A percentile compares a stretch with the other conserved stretches of the same genome.
Conservation (phyloP, 2,888 invertebrate species). For the Leptodirus hochenwartii region DNA sequence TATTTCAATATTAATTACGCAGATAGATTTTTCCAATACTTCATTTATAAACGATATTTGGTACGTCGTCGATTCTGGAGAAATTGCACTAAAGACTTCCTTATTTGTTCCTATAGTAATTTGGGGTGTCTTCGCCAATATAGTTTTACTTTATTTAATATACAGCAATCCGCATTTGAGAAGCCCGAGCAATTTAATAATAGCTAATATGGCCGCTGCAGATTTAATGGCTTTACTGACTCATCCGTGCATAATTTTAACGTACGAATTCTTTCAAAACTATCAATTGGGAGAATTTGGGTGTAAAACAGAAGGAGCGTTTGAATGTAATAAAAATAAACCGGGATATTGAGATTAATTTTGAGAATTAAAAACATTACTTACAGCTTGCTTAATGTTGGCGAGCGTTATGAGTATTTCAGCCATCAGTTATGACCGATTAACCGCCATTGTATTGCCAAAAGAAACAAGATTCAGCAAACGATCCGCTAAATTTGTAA, state of each 20-base stretch:
- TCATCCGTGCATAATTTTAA: slow-evolving; percentile 60
- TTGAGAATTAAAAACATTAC: slow-evolving; percentile 2
- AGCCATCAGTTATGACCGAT: slow-evolving; percentile 63
- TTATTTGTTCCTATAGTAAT: slow-evolving; percentile 41
- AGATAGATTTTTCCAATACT: no score
- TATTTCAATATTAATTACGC: no score
- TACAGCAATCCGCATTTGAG: slow-evolving; percentile 40
- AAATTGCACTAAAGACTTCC: slow-evolving; percentile 40
- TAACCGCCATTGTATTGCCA: slow-evolving; percentile 62
- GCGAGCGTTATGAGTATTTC: slow-evolving; percentile 62
- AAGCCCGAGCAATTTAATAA: slow-evolving; percentile 51
- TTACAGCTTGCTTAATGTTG: slow-evolving; percentile 32
- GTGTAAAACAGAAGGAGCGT: slow-evolving; percentile 58
- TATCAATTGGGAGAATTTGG: slow-evolving; percentile 54
- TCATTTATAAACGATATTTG: slow-evolving; percentile 48
- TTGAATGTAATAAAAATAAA: slow-evolving; percentile 37
- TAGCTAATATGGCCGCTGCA: slow-evolving; percentile 56
- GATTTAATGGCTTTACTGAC: slow-evolving; percentile 47
- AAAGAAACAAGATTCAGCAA: slow-evolving; percentile 49
- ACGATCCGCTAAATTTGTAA: slow-evolving; percentile 42
- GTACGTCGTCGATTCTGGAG: slow-evolving; percentile 37
- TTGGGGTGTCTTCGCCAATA: slow-evolving; percentile 48
- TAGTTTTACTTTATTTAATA: slow-evolving; percentile 43
- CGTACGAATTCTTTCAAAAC: slow-evolving; percentile 57
- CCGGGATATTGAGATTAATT: slow-evolving; percentile 3